Conservation (phyloP, 2,113 vertebrate genomes). For the Cebus imitator region DNA sequence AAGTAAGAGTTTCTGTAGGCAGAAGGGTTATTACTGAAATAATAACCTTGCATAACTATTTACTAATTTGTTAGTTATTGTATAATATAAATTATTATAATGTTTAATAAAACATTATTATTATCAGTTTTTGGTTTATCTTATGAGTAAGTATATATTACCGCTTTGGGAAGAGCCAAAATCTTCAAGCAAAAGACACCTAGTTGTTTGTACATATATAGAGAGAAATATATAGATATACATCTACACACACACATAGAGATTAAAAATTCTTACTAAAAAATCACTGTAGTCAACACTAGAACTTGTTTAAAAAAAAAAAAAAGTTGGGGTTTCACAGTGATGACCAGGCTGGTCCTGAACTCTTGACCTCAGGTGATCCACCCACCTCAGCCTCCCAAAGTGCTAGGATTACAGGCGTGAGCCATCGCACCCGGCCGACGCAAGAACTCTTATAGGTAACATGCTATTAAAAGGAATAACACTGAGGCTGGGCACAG, state of each 20-base stretch:
- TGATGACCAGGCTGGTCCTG: no score
- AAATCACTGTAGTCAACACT: neutral
- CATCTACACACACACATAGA: neutral
- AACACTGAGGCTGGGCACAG: neutral
- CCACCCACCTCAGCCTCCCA: no score
- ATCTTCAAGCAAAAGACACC: neutral
- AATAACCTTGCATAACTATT: slow-evolving; percentile 31
- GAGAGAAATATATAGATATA: neutral
- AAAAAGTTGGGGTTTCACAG: no score
- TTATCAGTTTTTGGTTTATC: slow-evolving; percentile 35
- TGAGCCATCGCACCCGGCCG: neutral
- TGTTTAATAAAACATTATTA: slow-evolving; percentile 25
- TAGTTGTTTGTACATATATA: neutral
- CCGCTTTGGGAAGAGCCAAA: slow-evolving; percentile 24
- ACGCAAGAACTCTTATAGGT: neutral
- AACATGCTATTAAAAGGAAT: neutral
- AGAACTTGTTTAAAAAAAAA: neutral
- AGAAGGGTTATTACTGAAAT: slow-evolving; percentile 47
- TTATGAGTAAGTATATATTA: slow-evolving; percentile 36
- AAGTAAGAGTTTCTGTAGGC: slow-evolving; percentile 76
- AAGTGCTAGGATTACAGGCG: no score
- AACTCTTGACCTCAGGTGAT: no score
- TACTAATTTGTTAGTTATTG: neutral
- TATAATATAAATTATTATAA: slow-evolving; percentile 11
- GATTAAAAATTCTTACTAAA: neutral